Conservation (phyloP, 2,888 invertebrate species). For the Plemyria rubiginata region DNA sequence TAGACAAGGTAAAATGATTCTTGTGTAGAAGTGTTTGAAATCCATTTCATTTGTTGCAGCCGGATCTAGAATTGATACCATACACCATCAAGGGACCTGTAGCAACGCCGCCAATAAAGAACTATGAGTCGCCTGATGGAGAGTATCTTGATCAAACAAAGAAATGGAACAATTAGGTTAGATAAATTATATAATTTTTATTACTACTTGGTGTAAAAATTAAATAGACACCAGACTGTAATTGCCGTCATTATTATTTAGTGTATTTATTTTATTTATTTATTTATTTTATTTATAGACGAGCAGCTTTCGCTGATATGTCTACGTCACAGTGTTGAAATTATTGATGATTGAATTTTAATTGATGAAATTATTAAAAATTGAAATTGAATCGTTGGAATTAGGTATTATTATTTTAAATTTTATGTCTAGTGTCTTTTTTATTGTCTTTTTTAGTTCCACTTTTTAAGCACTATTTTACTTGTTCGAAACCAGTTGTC, state of each 20-base stretch:
- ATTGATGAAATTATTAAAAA: too few relatives aligned
- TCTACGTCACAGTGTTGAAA: too few relatives aligned
- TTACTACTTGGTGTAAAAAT: not conserved
- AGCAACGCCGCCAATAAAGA: constrained; percentile 92
- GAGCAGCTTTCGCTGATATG: too few relatives aligned
- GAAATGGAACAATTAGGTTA: constrained; percentile 87
- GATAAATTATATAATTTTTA: constrained; percentile 37
- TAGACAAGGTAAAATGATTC: too few relatives aligned
- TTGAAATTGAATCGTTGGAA: too few relatives aligned
- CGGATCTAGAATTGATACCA: constrained; percentile 89
- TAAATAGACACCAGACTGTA: not conserved
- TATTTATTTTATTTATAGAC: too few relatives aligned
- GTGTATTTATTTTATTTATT: not conserved
- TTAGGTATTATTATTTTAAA: too few relatives aligned
- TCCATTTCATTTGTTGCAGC: constrained; percentile 75
- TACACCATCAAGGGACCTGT: constrained; percentile 89
- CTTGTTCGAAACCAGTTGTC: too few relatives aligned
- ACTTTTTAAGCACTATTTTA: too few relatives aligned
- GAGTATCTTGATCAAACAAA: constrained; percentile 93
- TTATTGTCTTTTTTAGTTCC: too few relatives aligned
- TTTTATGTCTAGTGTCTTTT: too few relatives aligned
- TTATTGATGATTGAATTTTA: too few relatives aligned
- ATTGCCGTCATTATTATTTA: constrained; percentile 11
- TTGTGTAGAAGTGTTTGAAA: not conserved
- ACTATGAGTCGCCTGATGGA: constrained; percentile 94